phyloP scores from a whole-genome alignment of 2,888 invertebrate species.

The Chrysopilus asiliformis region DNA sequence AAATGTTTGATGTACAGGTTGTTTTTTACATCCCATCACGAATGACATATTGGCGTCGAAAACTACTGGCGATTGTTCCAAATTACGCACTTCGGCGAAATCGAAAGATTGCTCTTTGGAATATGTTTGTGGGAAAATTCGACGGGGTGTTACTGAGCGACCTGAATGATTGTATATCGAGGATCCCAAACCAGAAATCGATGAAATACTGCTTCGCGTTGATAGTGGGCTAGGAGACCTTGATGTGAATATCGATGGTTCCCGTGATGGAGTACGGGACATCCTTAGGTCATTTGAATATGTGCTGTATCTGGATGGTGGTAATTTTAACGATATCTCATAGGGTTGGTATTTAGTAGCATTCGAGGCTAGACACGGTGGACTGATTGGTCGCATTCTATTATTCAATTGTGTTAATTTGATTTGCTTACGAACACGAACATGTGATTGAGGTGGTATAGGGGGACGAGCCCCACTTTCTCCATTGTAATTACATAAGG shows the following conservation, averaged over 20 bases:
- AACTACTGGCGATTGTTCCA: slow-evolving; percentile 65
- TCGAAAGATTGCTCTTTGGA: slow-evolving; percentile 38
- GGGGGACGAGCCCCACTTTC: slow-evolving; percentile 21
- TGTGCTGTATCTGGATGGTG: slow-evolving; percentile 11
- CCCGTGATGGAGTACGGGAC: slow-evolving; percentile 12
- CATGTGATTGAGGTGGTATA: slow-evolving; percentile 25
- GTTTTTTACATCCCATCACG: slow-evolving; percentile 58
- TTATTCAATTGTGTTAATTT: too few relatives aligned
- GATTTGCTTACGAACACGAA: slow-evolving; percentile 20
- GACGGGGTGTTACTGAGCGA: slow-evolving; percentile 40
- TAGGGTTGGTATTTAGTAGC: slow-evolving; percentile 17
- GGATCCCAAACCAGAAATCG: slow-evolving; percentile 14
- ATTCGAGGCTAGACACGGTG: not conserved
- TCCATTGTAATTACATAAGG: not conserved
- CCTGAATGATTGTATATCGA: slow-evolving; percentile 15
- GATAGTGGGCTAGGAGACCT: slow-evolving; percentile 45
- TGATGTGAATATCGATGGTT: slow-evolving; percentile 32
- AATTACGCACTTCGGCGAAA: slow-evolving; percentile 45
- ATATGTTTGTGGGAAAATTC: slow-evolving; percentile 53
- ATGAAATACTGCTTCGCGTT: slow-evolving; percentile 21
- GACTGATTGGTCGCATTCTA: not conserved
- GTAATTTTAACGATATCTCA: slow-evolving; percentile 23
- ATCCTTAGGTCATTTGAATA: too few relatives aligned
- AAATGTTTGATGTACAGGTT: slow-evolving; percentile 52
- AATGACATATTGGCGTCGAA: slow-evolving; percentile 73